phyloP scores from a whole-genome alignment of 2,113 vertebrate species.

The Urocynchramus pylzowi region DNA sequence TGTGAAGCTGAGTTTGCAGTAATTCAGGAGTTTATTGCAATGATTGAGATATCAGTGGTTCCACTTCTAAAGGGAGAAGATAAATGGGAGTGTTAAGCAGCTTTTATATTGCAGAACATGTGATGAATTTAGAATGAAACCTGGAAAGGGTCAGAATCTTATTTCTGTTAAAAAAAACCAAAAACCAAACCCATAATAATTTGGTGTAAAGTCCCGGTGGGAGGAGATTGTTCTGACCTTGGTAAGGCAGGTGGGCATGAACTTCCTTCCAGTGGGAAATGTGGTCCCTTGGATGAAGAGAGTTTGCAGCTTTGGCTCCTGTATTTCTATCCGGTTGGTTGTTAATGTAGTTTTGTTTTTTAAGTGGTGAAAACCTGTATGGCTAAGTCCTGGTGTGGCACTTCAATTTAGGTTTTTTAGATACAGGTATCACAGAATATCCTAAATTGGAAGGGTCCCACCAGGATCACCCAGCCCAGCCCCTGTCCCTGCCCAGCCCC shows the following conservation, averaged over 20 bases:
- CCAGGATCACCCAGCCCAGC: fast-evolving
- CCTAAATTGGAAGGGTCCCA: neutral
- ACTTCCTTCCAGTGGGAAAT: neutral
- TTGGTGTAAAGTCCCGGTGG: neutral
- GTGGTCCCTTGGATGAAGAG: neutral
- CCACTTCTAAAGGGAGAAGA: neutral
- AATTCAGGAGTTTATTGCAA: neutral
- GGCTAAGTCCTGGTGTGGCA: neutral
- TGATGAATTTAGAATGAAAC: neutral
- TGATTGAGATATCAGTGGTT: neutral
- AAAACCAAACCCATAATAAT: fast-evolving
- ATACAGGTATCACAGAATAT: neutral
- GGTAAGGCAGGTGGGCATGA: neutral
- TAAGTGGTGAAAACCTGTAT: neutral
- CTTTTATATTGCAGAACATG: neutral
- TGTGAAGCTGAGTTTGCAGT: neutral
- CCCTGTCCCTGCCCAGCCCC: fast-evolving
- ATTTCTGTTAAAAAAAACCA: neutral
- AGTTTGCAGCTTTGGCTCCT: neutral
- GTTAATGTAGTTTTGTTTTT: neutral
- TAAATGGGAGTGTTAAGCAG: neutral
- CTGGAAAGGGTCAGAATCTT: neutral
- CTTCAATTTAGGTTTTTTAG: neutral
- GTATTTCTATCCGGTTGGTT: neutral
- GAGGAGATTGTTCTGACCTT: neutral